Percentiles rank a stretch among this genome's conserved stretches.
Evolutionary conservation across 2,888 invertebrate genomes (phyloP).

Genomic region (Crocallis elinguaria): DNA sequence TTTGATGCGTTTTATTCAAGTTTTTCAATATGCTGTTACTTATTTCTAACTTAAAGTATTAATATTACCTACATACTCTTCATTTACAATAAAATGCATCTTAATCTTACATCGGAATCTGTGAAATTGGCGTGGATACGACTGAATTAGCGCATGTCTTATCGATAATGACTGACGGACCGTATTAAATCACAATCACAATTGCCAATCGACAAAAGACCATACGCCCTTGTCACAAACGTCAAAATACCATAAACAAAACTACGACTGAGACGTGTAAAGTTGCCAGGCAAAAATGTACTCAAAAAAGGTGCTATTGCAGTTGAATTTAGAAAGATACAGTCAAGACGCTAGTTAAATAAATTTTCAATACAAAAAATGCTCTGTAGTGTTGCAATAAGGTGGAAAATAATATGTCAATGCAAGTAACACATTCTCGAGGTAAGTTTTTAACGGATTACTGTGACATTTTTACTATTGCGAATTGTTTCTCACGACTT

Average conservation of each 20-base stretch:
- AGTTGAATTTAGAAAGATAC: slow-evolving; percentile 21
- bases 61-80: background rate
- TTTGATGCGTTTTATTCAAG: too few relatives aligned
- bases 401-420: background rate
- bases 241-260: background rate
- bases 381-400: slow-evolving; percentile 33
- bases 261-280: background rate
- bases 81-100: slow-evolving; percentile 6
- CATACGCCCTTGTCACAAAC: slow-evolving; percentile 28
- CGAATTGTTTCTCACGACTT: slow-evolving; percentile 73
- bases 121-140: slow-evolving; percentile 38
- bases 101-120: slow-evolving; percentile 29
- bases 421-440: slow-evolving; percentile 29
- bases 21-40: too few relatives aligned
- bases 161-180: slow-evolving; percentile 70
- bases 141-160: slow-evolving; percentile 76
- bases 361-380: slow-evolving; percentile 36
- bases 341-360: background rate
- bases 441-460: slow-evolving; percentile 49
- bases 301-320: slow-evolving; percentile 29
- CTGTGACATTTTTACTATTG: slow-evolving; percentile 72
- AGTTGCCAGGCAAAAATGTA: slow-evolving; percentile 11
- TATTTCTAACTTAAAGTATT: too few relatives aligned
- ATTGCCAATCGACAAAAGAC: slow-evolving; percentile 39
- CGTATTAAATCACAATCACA: slow-evolving; percentile 60